Evolutionary conservation across 1,140 invertebrate species (phyloP).

Genomic region (Calycopis cecrops): DNA sequence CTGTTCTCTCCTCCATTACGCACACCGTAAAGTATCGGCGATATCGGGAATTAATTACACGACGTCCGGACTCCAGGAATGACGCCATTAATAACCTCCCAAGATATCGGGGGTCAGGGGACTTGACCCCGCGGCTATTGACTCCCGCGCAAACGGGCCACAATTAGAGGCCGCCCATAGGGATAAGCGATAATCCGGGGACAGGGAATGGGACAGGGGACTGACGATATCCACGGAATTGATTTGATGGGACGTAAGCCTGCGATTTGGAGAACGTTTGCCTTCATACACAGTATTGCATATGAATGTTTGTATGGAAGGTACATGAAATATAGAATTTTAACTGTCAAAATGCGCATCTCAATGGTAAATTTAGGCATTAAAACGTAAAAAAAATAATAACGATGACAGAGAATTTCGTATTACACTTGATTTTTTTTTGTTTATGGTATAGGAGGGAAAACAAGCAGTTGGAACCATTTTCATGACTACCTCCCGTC

Average conservation of each 20-base stretch:
- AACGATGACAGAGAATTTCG: too few relatives aligned
- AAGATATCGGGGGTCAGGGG: neutral
- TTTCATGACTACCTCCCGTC: too few relatives aligned
- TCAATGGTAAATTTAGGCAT: too few relatives aligned
- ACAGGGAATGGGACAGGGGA: neutral
- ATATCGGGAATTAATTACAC: neutral
- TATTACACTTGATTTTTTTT: too few relatives aligned
- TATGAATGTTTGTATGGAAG: too few relatives aligned
- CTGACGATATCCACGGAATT: conserved; percentile 14
- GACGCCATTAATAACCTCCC: neutral
- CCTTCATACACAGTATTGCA: too few relatives aligned
- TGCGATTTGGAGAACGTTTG: conserved; percentile 8
- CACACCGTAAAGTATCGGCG: neutral
- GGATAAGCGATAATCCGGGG: conserved; percentile 28
- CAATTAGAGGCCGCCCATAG: conserved; percentile 24
- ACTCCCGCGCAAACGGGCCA: conserved; percentile 9
- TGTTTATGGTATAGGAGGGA: too few relatives aligned
- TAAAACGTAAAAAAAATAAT: too few relatives aligned
- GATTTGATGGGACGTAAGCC: conserved; percentile 28
- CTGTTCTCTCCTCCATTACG: too few relatives aligned
- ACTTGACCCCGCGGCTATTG: neutral
- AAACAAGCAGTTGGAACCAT: too few relatives aligned
- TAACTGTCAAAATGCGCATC: too few relatives aligned
- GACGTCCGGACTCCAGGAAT: neutral
- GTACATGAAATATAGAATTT: too few relatives aligned